These are phyloP conservation scores for Nibea coibor DNA, from an alignment of 2,113 vertebrate species.

Conservation along the genomic window DNA sequence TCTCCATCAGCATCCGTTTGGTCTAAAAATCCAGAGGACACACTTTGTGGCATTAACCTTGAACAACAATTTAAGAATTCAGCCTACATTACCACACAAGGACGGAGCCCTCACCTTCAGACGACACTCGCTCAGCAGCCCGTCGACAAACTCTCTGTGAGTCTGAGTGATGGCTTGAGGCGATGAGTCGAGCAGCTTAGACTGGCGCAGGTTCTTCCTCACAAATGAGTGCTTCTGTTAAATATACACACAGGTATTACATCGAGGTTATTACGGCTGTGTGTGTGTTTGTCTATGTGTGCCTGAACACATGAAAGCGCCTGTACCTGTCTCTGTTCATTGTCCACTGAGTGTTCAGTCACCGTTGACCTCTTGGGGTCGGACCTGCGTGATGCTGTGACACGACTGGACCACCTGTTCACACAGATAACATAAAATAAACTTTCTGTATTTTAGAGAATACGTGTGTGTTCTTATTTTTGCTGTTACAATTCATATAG, in stretches of 20 bases:
- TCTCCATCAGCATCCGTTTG: conserved; percentile 97
- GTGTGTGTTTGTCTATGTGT: neutral
- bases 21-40: conserved; percentile 82
- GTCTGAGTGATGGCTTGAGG: conserved; percentile 93
- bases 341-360: conserved; percentile 87
- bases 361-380: conserved; percentile 86
- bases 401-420: conserved; percentile 92
- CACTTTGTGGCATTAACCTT: neutral
- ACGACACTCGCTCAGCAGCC: conserved; percentile 95
- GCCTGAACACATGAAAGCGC: conserved; percentile 70
- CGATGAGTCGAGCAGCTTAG: conserved; percentile 93
- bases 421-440: conserved; percentile 13
- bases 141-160: conserved; percentile 96
- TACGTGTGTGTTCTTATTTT: neutral
- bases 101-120: conserved; percentile 88
- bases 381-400: conserved; percentile 86
- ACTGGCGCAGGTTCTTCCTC: conserved; percentile 91
- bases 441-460: neutral
- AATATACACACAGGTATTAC: conserved; percentile 23
- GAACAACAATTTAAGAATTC: neutral
- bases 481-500: no score
- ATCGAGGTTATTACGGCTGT: neutral
- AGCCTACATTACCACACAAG: neutral
- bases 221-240: conserved; percentile 92
- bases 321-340: conserved; percentile 92